Conservation (phyloP, 2,113 vertebrate genomes). For the Caloenas nicobarica region DNA sequence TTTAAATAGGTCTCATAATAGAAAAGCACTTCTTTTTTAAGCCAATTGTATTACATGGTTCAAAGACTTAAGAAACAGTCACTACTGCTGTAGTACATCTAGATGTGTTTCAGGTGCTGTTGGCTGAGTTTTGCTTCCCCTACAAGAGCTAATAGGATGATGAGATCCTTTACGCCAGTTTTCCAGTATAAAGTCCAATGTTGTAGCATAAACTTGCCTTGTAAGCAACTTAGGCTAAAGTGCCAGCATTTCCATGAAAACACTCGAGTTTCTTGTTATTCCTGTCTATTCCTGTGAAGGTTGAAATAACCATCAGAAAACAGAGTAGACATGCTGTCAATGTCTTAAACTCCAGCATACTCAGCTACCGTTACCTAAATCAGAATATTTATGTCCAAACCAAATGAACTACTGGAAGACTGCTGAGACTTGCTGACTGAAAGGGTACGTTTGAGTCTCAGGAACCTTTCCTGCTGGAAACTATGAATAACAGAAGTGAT, state of each 20-base stretch:
- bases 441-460: not conserved
- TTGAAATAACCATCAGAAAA: not conserved
- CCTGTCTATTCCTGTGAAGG: not conserved
- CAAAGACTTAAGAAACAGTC: not conserved
- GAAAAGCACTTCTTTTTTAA: not conserved
- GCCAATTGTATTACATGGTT: not conserved
- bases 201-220: not conserved
- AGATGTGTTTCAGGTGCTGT: not conserved
- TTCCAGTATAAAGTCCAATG: not conserved
- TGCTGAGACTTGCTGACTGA: not conserved
- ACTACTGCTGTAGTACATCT: not conserved
- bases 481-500: not conserved
- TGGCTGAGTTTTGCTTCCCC: not conserved
- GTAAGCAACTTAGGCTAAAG: not conserved
- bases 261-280: not conserved
- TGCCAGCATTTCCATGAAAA: not conserved
- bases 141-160: accelerated
- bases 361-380: not conserved
- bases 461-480: not conserved
- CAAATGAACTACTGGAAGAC: not conserved
- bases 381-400: not conserved
- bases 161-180: not conserved
- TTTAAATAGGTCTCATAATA: not conserved
- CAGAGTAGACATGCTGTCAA: not conserved
- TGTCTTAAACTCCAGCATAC: not conserved